These are phyloP conservation scores for Anisognathus igniventris DNA, from an alignment of 2,797 vertebrate species.

Conservation along the genomic window DNA sequence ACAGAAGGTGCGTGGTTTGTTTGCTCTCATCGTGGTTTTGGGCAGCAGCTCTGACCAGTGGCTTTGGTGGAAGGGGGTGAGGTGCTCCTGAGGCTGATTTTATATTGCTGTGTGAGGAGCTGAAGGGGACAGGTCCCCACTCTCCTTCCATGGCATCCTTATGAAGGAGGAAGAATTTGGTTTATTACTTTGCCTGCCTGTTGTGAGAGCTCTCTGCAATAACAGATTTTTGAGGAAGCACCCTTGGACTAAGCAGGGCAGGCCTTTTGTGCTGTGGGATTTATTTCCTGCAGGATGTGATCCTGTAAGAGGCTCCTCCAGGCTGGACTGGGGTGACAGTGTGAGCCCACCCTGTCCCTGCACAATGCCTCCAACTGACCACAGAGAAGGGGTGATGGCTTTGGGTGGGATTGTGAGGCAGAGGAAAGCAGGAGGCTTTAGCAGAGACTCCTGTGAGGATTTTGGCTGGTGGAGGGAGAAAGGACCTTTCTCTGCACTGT, in stretches of 20 bases:
- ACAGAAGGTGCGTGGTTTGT: not conserved
- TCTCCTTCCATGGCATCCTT: not conserved
- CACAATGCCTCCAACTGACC: rapidly evolving
- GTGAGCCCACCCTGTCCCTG: not conserved
- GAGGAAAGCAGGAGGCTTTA: not conserved
- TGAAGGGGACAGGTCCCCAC: not conserved
- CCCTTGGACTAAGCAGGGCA: not conserved
- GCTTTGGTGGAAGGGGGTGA: not conserved
- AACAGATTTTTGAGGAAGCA: not conserved
- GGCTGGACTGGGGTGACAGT: not conserved
- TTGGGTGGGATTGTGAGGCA: not conserved
- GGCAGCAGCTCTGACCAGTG: not conserved
- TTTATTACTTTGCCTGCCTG: not conserved
- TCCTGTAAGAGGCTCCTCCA: not conserved
- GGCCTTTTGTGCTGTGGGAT: not conserved
- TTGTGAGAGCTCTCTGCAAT: not conserved
- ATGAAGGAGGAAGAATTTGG: not conserved
- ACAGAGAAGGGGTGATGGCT: not conserved
- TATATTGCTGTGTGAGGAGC: not conserved
- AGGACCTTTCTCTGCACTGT: not conserved
- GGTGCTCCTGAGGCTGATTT: not conserved
- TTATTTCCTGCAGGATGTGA: not conserved
- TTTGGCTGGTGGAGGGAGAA: not conserved
- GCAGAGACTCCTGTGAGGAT: not conserved
- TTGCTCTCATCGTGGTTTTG: rapidly evolving